Evolutionary conservation across 2,888 invertebrate genomes (phyloP).

Genomic region (Scrobipalpa atriplicella): DNA sequence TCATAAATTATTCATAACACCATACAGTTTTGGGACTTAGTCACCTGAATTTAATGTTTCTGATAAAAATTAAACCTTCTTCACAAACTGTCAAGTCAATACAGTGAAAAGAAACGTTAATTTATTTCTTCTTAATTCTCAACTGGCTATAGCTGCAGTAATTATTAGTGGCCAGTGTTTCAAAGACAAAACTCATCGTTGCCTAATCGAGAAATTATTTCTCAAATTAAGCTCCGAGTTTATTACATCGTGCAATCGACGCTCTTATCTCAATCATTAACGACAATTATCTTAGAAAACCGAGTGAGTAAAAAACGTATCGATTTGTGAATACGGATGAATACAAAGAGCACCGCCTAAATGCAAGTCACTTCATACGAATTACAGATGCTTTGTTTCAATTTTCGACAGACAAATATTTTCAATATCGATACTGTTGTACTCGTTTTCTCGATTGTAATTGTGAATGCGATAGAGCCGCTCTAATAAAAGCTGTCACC

Average conservation of each 20-base stretch:
- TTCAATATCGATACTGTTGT: conserved; percentile 66
- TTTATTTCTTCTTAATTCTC: conserved; percentile 40
- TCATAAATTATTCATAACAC: conserved; percentile 72
- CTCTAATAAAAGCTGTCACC: conserved; percentile 68
- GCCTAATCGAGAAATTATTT: conserved; percentile 48
- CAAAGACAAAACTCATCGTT: conserved; percentile 37
- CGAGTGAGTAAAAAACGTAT: conserved; percentile 59
- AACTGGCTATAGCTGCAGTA: conserved; percentile 44
- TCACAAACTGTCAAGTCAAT: conserved; percentile 4
- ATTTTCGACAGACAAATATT: conserved; percentile 63
- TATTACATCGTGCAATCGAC: conserved; percentile 51
- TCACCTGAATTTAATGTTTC: conserved; percentile 50
- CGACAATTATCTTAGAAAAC: conserved; percentile 69
- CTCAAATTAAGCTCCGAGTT: conserved; percentile 48
- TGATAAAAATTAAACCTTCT: conserved; percentile 34
- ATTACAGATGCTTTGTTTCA: conserved; percentile 77
- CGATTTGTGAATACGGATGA: conserved; percentile 67
- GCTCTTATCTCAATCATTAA: conserved; percentile 61
- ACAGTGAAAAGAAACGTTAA: conserved; percentile 19
- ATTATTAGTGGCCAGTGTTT: conserved; percentile 50
- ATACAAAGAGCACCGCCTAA: conserved; percentile 65
- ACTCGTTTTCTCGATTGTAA: conserved; percentile 65
- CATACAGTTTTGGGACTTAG: conserved; percentile 55
- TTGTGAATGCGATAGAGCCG: conserved; percentile 53
- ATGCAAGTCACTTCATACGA: conserved; percentile 81